Evolutionary conservation across 1,140 invertebrate genomes (phyloP).

Genomic region (Euura lappo): DNA sequence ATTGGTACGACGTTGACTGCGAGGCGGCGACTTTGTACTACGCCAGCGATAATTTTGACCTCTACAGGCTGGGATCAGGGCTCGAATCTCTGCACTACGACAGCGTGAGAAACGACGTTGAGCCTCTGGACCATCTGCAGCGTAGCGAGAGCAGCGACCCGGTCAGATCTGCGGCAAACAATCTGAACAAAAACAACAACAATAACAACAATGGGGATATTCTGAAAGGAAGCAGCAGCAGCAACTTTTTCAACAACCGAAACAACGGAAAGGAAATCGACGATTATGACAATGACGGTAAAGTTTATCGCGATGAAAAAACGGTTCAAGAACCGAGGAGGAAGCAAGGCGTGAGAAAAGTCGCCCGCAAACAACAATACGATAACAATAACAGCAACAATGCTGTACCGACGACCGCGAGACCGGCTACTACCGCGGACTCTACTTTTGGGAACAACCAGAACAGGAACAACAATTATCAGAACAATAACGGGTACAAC

Average conservation of each 20-base stretch:
- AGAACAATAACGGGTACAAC: conserved; percentile 36
- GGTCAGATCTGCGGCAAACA: conserved; percentile 53
- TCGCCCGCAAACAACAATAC: conserved; percentile 50
- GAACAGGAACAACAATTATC: conserved; percentile 33
- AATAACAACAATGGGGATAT: conserved; percentile 57
- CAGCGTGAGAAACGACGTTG: conserved; percentile 66
- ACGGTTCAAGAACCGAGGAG: conserved; percentile 48
- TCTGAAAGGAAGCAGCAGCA: conserved; percentile 70
- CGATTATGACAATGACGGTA: conserved; percentile 62
- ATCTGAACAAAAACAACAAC: conserved; percentile 41
- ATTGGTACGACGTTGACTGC: conserved; percentile 89
- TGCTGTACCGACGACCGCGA: conserved; percentile 36
- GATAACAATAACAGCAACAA: conserved; percentile 34
- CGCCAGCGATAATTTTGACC: conserved; percentile 82
- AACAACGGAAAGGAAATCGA: conserved; percentile 64
- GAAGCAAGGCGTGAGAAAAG: conserved; percentile 50
- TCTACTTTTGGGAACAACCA: conserved; percentile 41
- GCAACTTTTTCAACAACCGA: conserved; percentile 71
- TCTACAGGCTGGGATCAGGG: conserved; percentile 78
- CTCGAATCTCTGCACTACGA: conserved; percentile 55
- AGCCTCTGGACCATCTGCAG: conserved; percentile 77
- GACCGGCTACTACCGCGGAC: conserved; percentile 24
- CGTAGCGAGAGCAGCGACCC: conserved; percentile 75
- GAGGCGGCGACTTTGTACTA: conserved; percentile 79
- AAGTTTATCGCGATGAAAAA: conserved; percentile 51